These are phyloP conservation scores for Antedon mediterranea DNA, from an alignment of 53 echinoderm and acorn worm species.

Conservation along the genomic window DNA sequence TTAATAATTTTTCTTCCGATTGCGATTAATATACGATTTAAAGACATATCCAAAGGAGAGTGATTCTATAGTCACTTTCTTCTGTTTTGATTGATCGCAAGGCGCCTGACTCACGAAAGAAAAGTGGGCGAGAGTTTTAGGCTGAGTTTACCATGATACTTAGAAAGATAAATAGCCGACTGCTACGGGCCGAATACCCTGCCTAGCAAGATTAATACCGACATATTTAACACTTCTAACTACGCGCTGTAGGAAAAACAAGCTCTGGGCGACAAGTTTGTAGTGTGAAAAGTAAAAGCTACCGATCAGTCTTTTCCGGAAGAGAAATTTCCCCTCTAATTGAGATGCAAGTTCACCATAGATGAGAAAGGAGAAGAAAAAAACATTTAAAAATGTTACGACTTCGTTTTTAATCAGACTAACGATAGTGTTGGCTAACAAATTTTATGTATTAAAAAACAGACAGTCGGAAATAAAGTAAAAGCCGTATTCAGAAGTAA, in stretches of 20 bases:
- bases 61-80: not conserved
- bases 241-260: not conserved
- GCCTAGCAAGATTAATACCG: not conserved
- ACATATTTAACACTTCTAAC: not conserved
- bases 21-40: not conserved
- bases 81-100: not conserved
- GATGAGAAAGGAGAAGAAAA: not conserved
- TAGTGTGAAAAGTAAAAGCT: not conserved
- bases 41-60: not conserved
- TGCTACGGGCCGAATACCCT: not conserved
- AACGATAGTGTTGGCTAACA: not conserved
- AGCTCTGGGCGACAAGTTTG: not conserved
- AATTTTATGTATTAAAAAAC: not conserved
- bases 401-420: not conserved
- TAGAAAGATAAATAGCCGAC: not conserved
- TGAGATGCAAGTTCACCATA: not conserved
- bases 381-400: not conserved
- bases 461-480: slow-evolving; percentile 1
- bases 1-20: not conserved
- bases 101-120: not conserved
- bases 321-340: not conserved
- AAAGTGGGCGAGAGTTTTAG: not conserved
- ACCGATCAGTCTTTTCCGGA: not conserved
- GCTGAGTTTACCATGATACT: not conserved
- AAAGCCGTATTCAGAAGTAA: not conserved